Conservation (phyloP, 1,140 invertebrate genomes). For the Platyura marginata region DNA sequence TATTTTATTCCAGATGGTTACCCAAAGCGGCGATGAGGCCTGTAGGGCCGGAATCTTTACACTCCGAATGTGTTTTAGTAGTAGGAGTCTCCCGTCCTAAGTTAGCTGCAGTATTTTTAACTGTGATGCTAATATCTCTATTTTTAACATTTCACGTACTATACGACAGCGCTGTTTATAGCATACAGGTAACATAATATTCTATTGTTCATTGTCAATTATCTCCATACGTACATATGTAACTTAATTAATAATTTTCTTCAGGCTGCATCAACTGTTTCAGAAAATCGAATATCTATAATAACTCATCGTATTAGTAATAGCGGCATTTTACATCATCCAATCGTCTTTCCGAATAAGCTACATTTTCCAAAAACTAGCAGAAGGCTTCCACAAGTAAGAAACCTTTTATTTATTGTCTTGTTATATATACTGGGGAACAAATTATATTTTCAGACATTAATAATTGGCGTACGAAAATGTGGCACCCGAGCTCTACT, state of each 20-base stretch:
- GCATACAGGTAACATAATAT: slow-evolving; percentile 37
- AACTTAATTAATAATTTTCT: background rate
- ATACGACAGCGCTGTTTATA: slow-evolving; percentile 65
- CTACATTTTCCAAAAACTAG: slow-evolving; percentile 28
- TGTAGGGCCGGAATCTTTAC: slow-evolving; percentile 50
- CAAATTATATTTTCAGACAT: slow-evolving; percentile 39
- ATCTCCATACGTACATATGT: background rate
- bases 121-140: slow-evolving; percentile 52
- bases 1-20: slow-evolving; percentile 42
- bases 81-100: slow-evolving; percentile 59
- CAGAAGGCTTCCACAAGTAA: slow-evolving; percentile 34
- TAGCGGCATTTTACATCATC: slow-evolving; percentile 19
- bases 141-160: slow-evolving; percentile 65
- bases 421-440: slow-evolving; percentile 5
- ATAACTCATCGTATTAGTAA: slow-evolving; percentile 7
- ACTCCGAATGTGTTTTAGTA: slow-evolving; percentile 51
- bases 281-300: slow-evolving; percentile 13
- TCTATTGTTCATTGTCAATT: no score
- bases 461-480: slow-evolving; percentile 88
- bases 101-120: slow-evolving; percentile 56
- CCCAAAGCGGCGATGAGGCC: slow-evolving; percentile 54
- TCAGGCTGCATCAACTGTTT: slow-evolving; percentile 16
- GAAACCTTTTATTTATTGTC: slow-evolving; percentile 5
- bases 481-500: slow-evolving; percentile 83
- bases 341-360: slow-evolving; percentile 25